phyloP scores from a whole-genome alignment of 1,140 invertebrate genomes.

The Diabrotica undecimpunctata region DNA sequence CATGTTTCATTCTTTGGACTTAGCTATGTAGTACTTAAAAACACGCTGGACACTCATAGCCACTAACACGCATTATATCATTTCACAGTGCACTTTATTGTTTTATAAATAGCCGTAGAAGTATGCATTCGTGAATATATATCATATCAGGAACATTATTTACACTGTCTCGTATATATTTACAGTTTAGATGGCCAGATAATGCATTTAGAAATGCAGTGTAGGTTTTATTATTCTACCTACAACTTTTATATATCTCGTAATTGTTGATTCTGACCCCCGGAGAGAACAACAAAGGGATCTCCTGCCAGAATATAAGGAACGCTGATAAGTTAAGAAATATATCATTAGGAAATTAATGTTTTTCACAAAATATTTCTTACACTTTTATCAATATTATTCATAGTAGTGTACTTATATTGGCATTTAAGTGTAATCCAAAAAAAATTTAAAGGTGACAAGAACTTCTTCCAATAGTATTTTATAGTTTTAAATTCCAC shows the following conservation, averaged over 20 bases:
- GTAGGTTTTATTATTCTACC: conserved; percentile 23
- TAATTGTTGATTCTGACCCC: conserved; percentile 29
- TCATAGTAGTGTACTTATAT: too few relatives aligned
- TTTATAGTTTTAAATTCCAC: too few relatives aligned
- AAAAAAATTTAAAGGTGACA: too few relatives aligned
- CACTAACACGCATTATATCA: neutral
- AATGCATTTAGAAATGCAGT: conserved; percentile 14
- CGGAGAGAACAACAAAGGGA: conserved; percentile 12
- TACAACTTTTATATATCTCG: conserved; percentile 22
- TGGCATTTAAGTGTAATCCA: too few relatives aligned
- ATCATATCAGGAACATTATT: conserved; percentile 15
- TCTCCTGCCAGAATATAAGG: neutral
- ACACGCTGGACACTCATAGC: neutral
- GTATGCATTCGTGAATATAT: conserved; percentile 12
- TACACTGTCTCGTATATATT: conserved; percentile 3
- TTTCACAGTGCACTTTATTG: conserved; percentile 1
- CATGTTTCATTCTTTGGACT: too few relatives aligned
- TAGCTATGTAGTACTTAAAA: too few relatives aligned
- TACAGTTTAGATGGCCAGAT: conserved; percentile 10
- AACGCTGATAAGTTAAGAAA: neutral
- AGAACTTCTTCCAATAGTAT: too few relatives aligned
- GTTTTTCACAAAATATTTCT: too few relatives aligned
- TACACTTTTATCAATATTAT: too few relatives aligned
- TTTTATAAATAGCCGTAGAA: neutral
- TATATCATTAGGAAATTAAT: neutral